Evolutionary conservation across 2,888 invertebrate species (phyloP).

Genomic region (Lepetodrilus schrolli): DNA sequence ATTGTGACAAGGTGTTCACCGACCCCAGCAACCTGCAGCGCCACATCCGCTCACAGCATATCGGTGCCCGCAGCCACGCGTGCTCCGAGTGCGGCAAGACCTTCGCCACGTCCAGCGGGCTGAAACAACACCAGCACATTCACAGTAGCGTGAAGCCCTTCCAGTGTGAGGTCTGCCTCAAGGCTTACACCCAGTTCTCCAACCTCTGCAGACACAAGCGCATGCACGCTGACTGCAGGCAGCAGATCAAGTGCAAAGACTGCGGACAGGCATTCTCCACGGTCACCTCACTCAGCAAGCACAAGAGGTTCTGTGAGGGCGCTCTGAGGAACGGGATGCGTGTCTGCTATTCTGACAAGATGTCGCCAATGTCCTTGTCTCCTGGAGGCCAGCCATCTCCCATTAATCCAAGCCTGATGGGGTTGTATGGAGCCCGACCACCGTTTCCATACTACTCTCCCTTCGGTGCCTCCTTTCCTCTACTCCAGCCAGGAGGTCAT

Average conservation of each 20-base stretch:
- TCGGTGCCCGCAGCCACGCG: constrained; percentile 95
- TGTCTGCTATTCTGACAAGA: constrained; percentile 49
- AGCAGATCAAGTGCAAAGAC: constrained; percentile 92
- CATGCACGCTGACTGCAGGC: constrained; percentile 97
- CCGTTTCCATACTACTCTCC: constrained; percentile 43
- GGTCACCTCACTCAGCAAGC: constrained; percentile 86
- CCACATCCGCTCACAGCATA: constrained; percentile 96
- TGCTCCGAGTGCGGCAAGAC: constrained; percentile 98
- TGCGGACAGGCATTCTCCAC: constrained; percentile 95
- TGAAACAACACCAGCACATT: constrained; percentile 99
- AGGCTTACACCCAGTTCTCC: constrained; percentile 98
- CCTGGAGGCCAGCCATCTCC: constrained; percentile 34
- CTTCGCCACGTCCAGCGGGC: constrained; percentile 96
- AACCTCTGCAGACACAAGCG: constrained; percentile 99
- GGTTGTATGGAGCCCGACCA: constrained; percentile 36
- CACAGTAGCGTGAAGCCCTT: constrained; percentile 98
- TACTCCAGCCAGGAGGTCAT: constrained; percentile 36
- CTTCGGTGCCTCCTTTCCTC: constrained; percentile 36
- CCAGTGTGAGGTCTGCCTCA: constrained; percentile 91
- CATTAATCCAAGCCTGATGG: constrained; percentile 34
- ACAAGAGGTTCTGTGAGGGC: constrained; percentile 96
- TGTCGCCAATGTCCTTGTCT: constrained; percentile 42
- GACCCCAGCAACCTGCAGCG: constrained; percentile 97
- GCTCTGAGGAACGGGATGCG: constrained; percentile 68
- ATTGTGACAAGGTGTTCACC: constrained; percentile 83